Evolutionary conservation across 2,113 vertebrate genomes (phyloP), one percentile per base, ranked within the genome.

Genomic region (Microcebus murinus): DNA sequence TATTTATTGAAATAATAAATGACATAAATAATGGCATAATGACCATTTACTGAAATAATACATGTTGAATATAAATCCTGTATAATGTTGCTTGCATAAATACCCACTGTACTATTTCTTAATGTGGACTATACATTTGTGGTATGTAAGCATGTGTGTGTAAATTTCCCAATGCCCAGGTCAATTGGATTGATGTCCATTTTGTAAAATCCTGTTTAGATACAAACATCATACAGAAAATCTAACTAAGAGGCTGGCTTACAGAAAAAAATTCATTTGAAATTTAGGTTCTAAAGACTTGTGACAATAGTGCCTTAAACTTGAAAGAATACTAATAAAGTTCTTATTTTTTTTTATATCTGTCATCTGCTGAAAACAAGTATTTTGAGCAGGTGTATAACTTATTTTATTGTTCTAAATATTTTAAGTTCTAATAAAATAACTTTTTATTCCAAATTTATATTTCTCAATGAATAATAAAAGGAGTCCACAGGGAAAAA

Each of bases 341-440:
- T 48, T 18, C 31, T 50, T 57, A 29, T 5, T 55, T 81, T 36
- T 36, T 36, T 65, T 71, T 14, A 67, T 34, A 77, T n/a, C 31
- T 18, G 18, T 6, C 50, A 85, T 92, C 80, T 77, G 27, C 55
- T 70, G 59, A 68, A 67, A 94, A 27, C 21, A 94, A 55, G 34
- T 42, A 94, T 71, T 92, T 83, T 27, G n/a, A 83, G 45, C 4
- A 48, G 27, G 11, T 42, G 83, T 59, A 50, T 65, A 71, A 85
- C 15, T 82, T 77, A 15, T 42, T 80, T 89, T 77, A 39, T 88
- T 67, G 71, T 85, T 73, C 29, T 65, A 90, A 87, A 79, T 50
- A 31, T 63, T 86, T 77, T n/a, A 55, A 86, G 9, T 50, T 79
- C 21, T 39, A 74, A 42, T 39, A 79, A 76, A 87, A 48, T 27